Percentiles rank a stretch among this genome's conserved stretches.
These are phyloP conservation scores for Eurois occulta DNA, from an alignment of 2,888 invertebrate genomes.

Conservation along the genomic window DNA sequence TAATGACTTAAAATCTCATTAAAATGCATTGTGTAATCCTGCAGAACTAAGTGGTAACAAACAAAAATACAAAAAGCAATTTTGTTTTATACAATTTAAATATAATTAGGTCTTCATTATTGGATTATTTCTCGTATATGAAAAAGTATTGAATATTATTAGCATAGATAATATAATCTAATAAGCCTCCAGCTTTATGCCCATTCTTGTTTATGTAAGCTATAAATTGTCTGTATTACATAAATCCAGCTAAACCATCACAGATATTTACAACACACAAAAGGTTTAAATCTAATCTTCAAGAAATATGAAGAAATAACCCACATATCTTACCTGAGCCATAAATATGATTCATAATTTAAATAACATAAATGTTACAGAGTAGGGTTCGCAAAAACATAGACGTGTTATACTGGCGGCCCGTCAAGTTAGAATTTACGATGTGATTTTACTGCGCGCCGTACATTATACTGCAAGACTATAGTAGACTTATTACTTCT, in stretches of 20 bases:
- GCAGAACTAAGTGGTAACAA: neutral
- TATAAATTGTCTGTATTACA: slow-evolving; percentile 8
- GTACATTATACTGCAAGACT: slow-evolving; percentile 50
- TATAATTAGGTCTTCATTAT: neutral
- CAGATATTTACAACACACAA: slow-evolving; percentile 28
- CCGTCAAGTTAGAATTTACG: slow-evolving; percentile 65
- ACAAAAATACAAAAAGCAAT: neutral
- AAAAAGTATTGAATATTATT: neutral
- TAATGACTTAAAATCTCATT: neutral
- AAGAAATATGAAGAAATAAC: slow-evolving; percentile 44
- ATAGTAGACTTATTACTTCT: slow-evolving; percentile 36
- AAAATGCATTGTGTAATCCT: neutral
- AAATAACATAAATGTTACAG: slow-evolving; percentile 61
- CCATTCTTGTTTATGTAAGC: neutral
- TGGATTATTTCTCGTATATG: neutral
- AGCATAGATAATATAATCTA: neutral
- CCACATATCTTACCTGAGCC: slow-evolving; percentile 43
- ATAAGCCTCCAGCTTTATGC: neutral
- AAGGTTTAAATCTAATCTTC: slow-evolving; percentile 31
- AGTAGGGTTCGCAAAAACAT: slow-evolving; percentile 61
- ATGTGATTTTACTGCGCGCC: slow-evolving; percentile 60
- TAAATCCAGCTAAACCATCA: slow-evolving; percentile 9
- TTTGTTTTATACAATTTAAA: neutral
- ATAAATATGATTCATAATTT: slow-evolving; percentile 65
- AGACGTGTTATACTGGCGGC: slow-evolving; percentile 32